phyloP scores from a whole-genome alignment of 2,888 invertebrate species.

The Tachina grossa region DNA sequence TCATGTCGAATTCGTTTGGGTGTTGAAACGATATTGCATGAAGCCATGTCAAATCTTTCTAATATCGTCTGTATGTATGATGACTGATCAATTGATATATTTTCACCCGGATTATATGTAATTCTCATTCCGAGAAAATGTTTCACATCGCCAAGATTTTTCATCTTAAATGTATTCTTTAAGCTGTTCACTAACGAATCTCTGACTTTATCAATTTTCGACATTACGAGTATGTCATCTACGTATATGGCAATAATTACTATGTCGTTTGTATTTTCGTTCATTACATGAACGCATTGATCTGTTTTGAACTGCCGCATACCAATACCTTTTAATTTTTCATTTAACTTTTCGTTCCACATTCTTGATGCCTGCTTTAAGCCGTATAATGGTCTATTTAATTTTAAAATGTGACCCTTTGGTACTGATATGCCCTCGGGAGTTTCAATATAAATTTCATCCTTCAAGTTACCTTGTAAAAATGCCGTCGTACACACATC shows the following conservation, averaged over 20 bases:
- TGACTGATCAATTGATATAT: slow-evolving; percentile 8
- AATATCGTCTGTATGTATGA: slow-evolving; percentile 19
- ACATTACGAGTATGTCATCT: slow-evolving; percentile 54
- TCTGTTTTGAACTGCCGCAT: slow-evolving; percentile 33
- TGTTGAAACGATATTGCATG: too few species aligned
- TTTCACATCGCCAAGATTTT: slow-evolving; percentile 52
- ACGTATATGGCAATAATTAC: slow-evolving; percentile 25
- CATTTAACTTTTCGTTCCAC: not conserved
- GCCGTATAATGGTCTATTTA: not conserved
- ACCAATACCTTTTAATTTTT: slow-evolving; percentile 22
- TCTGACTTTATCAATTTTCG: slow-evolving; percentile 47
- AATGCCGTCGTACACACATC: too few species aligned
- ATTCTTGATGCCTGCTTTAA: not conserved
- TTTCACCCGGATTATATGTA: not conserved
- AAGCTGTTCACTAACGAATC: too few species aligned
- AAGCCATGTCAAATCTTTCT: slow-evolving; percentile 1
- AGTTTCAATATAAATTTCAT: too few species aligned
- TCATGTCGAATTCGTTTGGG: not conserved
- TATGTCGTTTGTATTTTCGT: slow-evolving; percentile 4
- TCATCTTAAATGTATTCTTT: slow-evolving; percentile 30
- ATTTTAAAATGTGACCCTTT: not conserved
- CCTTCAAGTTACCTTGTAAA: too few species aligned
- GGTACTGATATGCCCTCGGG: slow-evolving; percentile 38
- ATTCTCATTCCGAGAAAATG: slow-evolving; percentile 7
- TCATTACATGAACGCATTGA: not conserved